phyloP scores from a whole-genome alignment of 2,113 vertebrate species.

The Oenanthe oenanthe region DNA sequence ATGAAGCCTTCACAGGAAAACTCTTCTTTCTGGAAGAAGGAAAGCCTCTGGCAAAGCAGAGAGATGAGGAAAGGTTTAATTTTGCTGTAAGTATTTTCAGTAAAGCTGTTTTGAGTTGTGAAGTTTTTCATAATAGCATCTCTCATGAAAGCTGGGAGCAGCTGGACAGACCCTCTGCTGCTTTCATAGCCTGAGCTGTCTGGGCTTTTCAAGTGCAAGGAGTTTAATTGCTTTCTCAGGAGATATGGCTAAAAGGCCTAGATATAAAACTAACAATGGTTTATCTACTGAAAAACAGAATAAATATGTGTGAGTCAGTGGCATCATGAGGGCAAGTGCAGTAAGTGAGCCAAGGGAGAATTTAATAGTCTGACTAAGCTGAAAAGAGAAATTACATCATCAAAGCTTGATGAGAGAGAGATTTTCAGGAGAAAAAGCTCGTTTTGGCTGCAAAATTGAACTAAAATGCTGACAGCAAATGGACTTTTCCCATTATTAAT shows the following conservation, averaged over 20 bases:
- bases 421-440: background rate
- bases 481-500: background rate
- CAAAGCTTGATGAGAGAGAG: background rate
- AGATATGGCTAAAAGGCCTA: background rate
- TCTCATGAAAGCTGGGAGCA: background rate
- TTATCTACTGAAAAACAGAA: conserved; percentile 1
- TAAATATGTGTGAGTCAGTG: conserved; percentile 46
- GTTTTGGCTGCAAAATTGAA: conserved; percentile 17
- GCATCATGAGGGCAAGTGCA: background rate
- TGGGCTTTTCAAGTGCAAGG: background rate
- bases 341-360: background rate
- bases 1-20: background rate
- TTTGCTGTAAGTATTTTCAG: background rate
- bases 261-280: background rate
- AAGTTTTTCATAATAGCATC: background rate
- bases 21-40: background rate
- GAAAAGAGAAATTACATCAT: conserved; percentile 22
- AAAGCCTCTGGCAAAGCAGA: background rate
- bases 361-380: background rate
- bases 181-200: background rate
- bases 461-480: conserved; percentile 7
- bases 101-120: background rate
- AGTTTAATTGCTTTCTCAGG: background rate
- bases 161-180: background rate
- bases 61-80: background rate